Percentiles rank a stretch among this genome's conserved stretches.
Conservation (phyloP, 2,797 vertebrate genomes). For the Myiothlypis coronata region DNA sequence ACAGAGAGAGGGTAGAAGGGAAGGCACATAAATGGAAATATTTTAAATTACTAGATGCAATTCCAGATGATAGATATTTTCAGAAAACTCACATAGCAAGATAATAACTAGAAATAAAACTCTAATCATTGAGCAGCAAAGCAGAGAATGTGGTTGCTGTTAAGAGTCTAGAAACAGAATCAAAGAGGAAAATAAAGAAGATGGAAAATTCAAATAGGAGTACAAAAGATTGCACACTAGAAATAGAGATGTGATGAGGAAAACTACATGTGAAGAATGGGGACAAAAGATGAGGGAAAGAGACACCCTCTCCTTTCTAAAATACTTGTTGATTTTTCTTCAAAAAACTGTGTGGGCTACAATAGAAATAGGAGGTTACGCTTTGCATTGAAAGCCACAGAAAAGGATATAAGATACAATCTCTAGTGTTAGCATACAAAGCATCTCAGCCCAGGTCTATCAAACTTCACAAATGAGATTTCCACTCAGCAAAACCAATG, state of each 20-base stretch:
- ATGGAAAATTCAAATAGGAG: not conserved
- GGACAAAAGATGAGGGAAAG: not conserved
- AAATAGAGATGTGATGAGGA: not conserved
- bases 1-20: not conserved
- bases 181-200: not conserved
- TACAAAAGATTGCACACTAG: not conserved
- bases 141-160: not conserved
- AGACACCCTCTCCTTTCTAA: not conserved
- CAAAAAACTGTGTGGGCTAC: not conserved
- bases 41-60: not conserved
- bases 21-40: not conserved
- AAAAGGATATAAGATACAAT: not conserved
- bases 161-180: not conserved
- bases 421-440: not conserved
- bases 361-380: not conserved
- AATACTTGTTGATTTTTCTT: not conserved
- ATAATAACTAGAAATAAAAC: slow-evolving; percentile 10
- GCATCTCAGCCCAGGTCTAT: not conserved
- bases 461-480: slow-evolving; percentile 18
- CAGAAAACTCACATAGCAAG: not conserved
- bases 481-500: not conserved
- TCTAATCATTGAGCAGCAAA: not conserved
- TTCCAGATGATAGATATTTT: not conserved
- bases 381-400: not conserved
- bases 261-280: not conserved